phyloP scores from a whole-genome alignment of 2,888 invertebrate genomes.

The Vesta saturnalis region DNA sequence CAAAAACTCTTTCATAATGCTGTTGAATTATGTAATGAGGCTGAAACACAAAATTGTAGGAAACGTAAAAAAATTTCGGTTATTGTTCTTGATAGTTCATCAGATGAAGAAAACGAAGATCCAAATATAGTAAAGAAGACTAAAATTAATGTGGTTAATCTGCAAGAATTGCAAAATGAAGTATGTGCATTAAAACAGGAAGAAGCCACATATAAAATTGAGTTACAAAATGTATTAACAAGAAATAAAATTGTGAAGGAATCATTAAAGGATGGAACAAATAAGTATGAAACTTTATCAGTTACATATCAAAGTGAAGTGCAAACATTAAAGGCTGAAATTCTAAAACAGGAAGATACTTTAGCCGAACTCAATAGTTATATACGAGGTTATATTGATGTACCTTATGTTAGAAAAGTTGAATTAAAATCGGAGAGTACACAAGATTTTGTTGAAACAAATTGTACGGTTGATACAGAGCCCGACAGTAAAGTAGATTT shows the following conservation, averaged over 20 bases:
- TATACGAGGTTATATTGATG: too few species aligned
- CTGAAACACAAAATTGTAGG: neutral
- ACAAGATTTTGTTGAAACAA: too few species aligned
- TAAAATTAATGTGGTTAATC: neutral
- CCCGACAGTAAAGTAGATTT: too few species aligned
- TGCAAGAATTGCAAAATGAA: neutral
- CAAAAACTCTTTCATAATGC: neutral
- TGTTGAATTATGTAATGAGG: neutral
- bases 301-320: neutral
- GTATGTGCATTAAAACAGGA: neutral
- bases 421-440: too few species aligned
- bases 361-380: neutral
- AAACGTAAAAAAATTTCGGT: constrained; percentile 16
- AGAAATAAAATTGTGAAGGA: constrained; percentile 6
- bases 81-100: constrained; percentile 21
- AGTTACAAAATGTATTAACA: constrained; percentile 6
- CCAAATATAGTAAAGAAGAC: neutral
- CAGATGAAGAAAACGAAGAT: constrained; percentile 15
- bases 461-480: too few species aligned
- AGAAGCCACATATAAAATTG: neutral
- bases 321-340: neutral
- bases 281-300: constrained; percentile 4
- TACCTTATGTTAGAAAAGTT: too few species aligned
- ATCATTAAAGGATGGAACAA: neutral
- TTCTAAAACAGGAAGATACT: neutral